Conservation (phyloP, 2,888 invertebrate genomes). For the Heliconius charithonia region DNA sequence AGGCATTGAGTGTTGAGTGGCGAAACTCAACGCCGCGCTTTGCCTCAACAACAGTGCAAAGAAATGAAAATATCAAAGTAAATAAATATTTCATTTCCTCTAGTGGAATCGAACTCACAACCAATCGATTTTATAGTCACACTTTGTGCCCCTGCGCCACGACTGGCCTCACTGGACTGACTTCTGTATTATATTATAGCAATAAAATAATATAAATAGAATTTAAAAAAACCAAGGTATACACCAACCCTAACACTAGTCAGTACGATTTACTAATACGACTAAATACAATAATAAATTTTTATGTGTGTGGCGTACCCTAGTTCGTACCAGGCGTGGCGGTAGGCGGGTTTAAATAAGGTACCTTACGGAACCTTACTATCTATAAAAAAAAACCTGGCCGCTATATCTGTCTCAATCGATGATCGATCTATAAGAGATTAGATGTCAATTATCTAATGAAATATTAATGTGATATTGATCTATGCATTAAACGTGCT, state of each 20-base stretch:
- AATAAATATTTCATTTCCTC: too few relatives aligned
- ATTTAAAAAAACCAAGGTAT: not conserved
- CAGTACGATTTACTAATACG: conserved; percentile 16
- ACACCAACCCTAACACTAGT: not conserved
- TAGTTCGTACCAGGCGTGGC: conserved; percentile 57
- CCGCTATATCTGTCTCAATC: conserved; percentile 31
- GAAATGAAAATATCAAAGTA: too few relatives aligned
- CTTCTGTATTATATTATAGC: not conserved
- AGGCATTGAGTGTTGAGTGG: too few relatives aligned
- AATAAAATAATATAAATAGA: not conserved
- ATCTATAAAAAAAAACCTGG: conserved; percentile 11
- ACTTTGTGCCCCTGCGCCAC: too few relatives aligned
- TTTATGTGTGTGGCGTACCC: not conserved
- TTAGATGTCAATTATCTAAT: conserved; percentile 28
- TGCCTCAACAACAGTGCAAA: too few relatives aligned
- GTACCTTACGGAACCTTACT: too few relatives aligned
- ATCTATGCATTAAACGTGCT: conserved; percentile 20
- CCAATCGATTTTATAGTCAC: too few relatives aligned
- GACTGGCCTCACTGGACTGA: too few relatives aligned
- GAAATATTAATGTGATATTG: conserved; percentile 33
- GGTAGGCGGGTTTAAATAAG: conserved; percentile 46
- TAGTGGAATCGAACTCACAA: too few relatives aligned
- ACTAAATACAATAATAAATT: conserved; percentile 2
- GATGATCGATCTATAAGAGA: conserved; percentile 21
- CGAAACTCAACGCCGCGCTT: too few relatives aligned